Conservation (phyloP, 2,888 invertebrate genomes). For the Flexamia atlantica region DNA sequence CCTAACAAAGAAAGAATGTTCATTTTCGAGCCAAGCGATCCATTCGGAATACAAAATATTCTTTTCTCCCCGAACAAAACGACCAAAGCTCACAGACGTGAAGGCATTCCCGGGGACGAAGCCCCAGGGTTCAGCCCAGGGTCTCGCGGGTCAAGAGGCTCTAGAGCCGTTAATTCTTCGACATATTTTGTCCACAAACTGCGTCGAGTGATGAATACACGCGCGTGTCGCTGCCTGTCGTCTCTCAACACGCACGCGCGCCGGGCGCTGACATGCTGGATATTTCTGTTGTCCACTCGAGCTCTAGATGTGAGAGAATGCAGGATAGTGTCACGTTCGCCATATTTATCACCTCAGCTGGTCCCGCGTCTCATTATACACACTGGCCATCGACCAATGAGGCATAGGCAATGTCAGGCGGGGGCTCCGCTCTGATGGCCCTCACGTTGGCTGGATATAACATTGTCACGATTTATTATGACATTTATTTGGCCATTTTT, state of each 20-base stretch:
- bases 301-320: slow-evolving; percentile 1
- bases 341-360: slow-evolving; percentile 31
- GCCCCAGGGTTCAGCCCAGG: not conserved
- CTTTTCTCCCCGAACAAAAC: not conserved
- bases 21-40: not conserved
- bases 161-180: not conserved
- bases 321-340: slow-evolving; percentile 21
- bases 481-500: too few relatives aligned
- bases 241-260: not conserved
- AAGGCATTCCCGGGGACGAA: not conserved
- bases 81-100: not conserved
- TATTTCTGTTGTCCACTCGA: slow-evolving; percentile 12
- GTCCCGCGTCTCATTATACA: not conserved
- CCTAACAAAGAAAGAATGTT: too few relatives aligned
- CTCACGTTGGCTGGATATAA: too few relatives aligned
- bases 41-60: not conserved
- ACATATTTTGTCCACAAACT: slow-evolving; percentile 9
- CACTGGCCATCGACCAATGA: not conserved
- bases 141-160: not conserved
- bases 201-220: not conserved
- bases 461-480: too few relatives aligned
- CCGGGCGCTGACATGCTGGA: not conserved
- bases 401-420: not conserved
- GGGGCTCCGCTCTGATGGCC: not conserved
- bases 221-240: not conserved